Evolutionary conservation across 2,797 vertebrate species (phyloP).

Genomic region (Phalanger gymnotis): DNA sequence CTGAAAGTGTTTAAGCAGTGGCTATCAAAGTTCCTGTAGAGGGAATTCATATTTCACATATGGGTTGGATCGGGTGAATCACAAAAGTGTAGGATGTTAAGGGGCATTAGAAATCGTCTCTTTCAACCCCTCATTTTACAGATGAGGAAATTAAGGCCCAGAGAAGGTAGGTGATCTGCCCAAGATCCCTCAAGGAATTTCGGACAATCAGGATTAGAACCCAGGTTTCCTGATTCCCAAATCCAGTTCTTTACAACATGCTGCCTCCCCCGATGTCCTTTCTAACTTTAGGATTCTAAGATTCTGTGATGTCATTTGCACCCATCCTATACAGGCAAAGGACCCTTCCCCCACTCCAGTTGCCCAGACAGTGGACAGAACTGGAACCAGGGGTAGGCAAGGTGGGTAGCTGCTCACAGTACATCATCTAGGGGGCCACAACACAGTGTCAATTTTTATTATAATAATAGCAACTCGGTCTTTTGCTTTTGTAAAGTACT

Average conservation of each 20-base stretch:
- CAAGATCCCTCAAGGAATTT: background rate
- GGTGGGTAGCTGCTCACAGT: background rate
- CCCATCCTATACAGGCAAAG: background rate
- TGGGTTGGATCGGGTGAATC: background rate
- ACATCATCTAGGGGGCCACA: background rate
- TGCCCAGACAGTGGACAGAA: background rate
- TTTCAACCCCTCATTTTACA: background rate
- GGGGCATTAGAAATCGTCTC: background rate
- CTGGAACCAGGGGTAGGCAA: background rate
- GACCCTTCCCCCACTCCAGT: background rate
- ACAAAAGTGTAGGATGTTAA: background rate
- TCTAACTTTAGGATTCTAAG: background rate
- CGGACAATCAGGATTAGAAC: background rate
- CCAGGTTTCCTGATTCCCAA: background rate
- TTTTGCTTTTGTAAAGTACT: background rate
- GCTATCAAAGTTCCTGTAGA: background rate
- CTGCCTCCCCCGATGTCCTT: background rate
- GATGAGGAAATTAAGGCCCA: background rate
- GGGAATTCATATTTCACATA: background rate
- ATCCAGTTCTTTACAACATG: background rate
- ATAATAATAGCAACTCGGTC: background rate
- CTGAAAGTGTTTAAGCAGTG: background rate
- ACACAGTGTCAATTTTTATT: background rate
- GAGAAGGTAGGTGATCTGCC: background rate
- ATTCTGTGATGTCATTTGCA: background rate